Conservation (phyloP, 53 echinoderm and acorn worm species). For the Arbacia lixula region DNA sequence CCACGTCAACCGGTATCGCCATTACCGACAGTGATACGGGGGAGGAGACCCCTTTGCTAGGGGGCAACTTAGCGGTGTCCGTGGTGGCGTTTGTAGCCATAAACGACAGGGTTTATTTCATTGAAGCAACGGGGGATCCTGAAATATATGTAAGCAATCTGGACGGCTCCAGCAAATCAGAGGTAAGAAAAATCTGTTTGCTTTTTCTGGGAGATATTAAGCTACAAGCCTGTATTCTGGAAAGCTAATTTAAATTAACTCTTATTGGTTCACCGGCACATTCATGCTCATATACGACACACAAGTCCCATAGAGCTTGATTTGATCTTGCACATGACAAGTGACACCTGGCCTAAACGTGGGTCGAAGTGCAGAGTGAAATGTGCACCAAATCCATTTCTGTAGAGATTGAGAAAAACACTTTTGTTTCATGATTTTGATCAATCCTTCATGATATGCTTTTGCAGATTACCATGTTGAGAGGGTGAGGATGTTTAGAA, state of each 20-base stretch:
- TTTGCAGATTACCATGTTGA: background rate
- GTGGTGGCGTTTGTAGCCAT: conserved; percentile 62
- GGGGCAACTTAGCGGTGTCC: conserved; percentile 36
- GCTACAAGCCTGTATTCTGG: background rate
- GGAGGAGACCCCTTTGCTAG: conserved; percentile 44
- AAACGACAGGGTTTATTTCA: conserved; percentile 53
- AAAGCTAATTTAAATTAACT: too few species aligned
- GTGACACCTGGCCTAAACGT: too few species aligned
- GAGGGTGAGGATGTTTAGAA: background rate
- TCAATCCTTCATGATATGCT: background rate
- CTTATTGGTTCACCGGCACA: too few species aligned
- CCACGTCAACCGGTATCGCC: conserved; percentile 39
- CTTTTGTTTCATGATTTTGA: too few species aligned
- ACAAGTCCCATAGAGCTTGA: too few species aligned
- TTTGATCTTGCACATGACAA: too few species aligned
- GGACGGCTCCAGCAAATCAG: conserved; percentile 27
- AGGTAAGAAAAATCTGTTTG: conserved; percentile 21
- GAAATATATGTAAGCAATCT: conserved; percentile 61
- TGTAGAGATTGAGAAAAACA: too few species aligned
- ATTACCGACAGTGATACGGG: conserved; percentile 61
- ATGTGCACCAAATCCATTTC: too few species aligned
- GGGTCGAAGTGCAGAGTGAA: too few species aligned
- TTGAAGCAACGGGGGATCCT: conserved; percentile 23
- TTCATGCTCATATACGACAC: too few species aligned
- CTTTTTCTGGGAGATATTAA: background rate